phyloP scores from a whole-genome alignment of 2,113 vertebrate species.

The Mungos mungo region DNA sequence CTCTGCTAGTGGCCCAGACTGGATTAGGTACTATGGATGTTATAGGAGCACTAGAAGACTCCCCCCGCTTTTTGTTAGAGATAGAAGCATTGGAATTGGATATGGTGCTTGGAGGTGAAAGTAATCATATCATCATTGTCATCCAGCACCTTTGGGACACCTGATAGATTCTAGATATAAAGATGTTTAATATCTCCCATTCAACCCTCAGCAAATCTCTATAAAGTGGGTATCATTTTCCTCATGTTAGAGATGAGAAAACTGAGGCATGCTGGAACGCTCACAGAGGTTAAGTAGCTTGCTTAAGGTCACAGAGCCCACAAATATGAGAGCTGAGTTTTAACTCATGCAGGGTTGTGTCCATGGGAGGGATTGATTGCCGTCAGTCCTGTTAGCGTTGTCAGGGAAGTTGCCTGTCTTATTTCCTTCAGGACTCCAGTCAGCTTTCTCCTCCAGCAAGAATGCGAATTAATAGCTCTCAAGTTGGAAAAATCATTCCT shows the following conservation, averaged over 20 bases:
- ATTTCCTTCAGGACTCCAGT: not conserved
- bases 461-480: constrained; percentile 46
- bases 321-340: not conserved
- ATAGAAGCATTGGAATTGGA: not conserved
- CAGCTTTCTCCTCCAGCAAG: constrained; percentile 32
- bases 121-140: not conserved
- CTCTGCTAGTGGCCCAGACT: not conserved
- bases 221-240: not conserved
- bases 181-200: not conserved
- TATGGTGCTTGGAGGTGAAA: not conserved
- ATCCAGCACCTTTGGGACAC: not conserved
- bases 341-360: not conserved
- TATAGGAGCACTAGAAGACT: not conserved
- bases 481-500: constrained; percentile 45
- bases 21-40: not conserved
- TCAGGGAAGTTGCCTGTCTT: not conserved
- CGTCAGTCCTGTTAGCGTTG: no score
- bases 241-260: not conserved
- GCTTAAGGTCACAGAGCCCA: not conserved
- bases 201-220: not conserved
- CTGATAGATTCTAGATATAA: not conserved
- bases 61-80: not conserved
- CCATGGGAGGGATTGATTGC: not conserved
- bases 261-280: not conserved
- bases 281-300: not conserved